These are phyloP conservation scores for Pangasianodon hypophthalmus DNA, from an alignment of 2,113 vertebrate species.

Conservation along the genomic window DNA sequence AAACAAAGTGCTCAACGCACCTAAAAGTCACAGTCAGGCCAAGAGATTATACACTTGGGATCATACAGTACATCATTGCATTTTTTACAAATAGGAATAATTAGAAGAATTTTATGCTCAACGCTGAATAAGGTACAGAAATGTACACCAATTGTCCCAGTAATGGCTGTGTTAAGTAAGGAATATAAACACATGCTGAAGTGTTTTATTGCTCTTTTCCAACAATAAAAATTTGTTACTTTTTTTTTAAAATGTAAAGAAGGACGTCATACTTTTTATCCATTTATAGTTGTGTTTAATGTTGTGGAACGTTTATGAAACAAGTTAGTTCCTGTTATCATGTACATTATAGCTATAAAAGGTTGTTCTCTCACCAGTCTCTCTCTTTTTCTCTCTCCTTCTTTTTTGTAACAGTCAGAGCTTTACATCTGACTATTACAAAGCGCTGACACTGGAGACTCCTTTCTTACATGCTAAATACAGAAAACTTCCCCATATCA, in stretches of 20 bases:
- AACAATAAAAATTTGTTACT: no score
- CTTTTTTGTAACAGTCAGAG: not conserved
- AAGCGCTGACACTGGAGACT: not conserved
- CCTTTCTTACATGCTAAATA: not conserved
- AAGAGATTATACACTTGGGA: not conserved
- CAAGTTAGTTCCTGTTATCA: no score
- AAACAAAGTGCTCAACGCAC: slow-evolving; percentile 40
- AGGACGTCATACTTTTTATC: not conserved
- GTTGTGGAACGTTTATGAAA: not conserved
- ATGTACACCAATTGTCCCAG: not conserved
- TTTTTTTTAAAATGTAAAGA: not conserved
- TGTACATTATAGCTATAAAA: not conserved
- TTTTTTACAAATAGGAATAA: not conserved
- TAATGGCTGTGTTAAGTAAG: not conserved
- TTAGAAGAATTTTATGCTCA: not conserved
- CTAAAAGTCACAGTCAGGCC: slow-evolving; percentile 19
- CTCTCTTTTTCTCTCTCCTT: not conserved
- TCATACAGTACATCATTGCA: not conserved
- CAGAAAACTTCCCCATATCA: not conserved
- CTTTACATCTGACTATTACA: not conserved
- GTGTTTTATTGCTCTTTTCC: not conserved
- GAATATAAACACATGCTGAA: not conserved
- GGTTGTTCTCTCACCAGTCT: not conserved
- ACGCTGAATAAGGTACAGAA: not conserved
- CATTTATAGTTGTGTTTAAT: not conserved